Evolutionary conservation across 2,888 invertebrate genomes (phyloP).

Genomic region (Tenthredo amoena): DNA sequence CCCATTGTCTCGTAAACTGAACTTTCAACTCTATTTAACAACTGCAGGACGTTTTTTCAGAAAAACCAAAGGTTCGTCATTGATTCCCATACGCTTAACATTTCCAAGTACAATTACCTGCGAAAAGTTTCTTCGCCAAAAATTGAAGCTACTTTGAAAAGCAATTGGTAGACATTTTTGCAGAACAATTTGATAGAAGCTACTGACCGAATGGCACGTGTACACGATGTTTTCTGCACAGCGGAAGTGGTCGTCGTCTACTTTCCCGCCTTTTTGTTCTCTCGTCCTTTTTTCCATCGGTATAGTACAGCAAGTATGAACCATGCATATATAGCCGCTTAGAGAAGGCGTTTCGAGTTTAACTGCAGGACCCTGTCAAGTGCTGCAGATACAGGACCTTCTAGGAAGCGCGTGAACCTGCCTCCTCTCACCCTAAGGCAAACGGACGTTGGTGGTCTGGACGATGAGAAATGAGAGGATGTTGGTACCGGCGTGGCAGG

Average conservation of each 20-base stretch:
- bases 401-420: slow-evolving; percentile 56
- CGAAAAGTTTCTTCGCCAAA: not conserved
- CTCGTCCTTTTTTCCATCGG: not conserved
- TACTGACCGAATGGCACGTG: not conserved
- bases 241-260: slow-evolving; percentile 18
- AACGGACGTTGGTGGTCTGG: slow-evolving; percentile 45
- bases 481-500: not conserved
- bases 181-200: not conserved
- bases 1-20: slow-evolving; percentile 22
- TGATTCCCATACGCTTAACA: not conserved
- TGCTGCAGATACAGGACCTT: slow-evolving; percentile 52
- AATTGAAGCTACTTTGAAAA: not conserved
- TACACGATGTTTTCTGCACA: not conserved
- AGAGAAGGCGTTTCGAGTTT: slow-evolving; percentile 44
- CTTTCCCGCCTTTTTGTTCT: slow-evolving; percentile 47
- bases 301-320: not conserved
- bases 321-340: not conserved
- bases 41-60: not conserved
- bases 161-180: too few species aligned
- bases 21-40: not conserved
- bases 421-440: slow-evolving; percentile 26
- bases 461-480: slow-evolving; percentile 25
- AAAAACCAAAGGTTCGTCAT: not conserved
- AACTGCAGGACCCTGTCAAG: slow-evolving; percentile 49
- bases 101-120: not conserved